Evolutionary conservation across 2,797 vertebrate genomes (phyloP), one percentile per base, ranked within the genome.

Genomic region (Chiloscyllium punctatum): DNA sequence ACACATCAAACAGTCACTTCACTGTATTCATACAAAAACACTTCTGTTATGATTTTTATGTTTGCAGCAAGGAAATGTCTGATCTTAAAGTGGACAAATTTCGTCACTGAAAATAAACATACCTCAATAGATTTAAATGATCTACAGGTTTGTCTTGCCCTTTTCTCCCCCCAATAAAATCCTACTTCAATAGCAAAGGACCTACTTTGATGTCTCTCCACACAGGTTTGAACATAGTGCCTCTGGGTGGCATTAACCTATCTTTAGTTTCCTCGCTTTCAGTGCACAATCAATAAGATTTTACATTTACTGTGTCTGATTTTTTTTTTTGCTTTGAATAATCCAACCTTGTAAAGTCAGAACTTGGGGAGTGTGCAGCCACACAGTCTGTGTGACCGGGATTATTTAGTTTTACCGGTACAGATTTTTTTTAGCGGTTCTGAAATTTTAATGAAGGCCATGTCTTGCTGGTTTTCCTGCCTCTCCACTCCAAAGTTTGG

Each of bases 231-330:
- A 77, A 77, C 94, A 72, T 30, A 53, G 48, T 53, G 71, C 92
- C 94, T 74, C 94, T 33, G 72, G 71, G 69, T 95, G 90, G 90
- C 72, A 95, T 57, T 95, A 95, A 95, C 94, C 94, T 95, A 95
- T 95, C 69, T 77, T 53, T 77, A 95, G 71, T 77, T 72, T 95
- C 69, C 48, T 57, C 33, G 51, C 71, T 30, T 74, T 48, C 71
- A 51, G 48, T 18, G 15, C 5, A 48, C 71, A 77, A 95, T 95
- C 94, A 95, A 95, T 95, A 95, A 77, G 71, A 77, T 77, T 77
- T 77, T 25, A 92, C 66, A 42, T 68, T 92, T 25, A 92, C 5
- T 21, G 27, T 30, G 71, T 77, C 72, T 95, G 74, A 53, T 95
- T 72, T 27, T 42, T 69, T 95, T 72, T 27, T 42, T 42, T 33